Evolutionary conservation across 2,888 invertebrate species (phyloP), one percentile per base, ranked within the genome.

Genomic region (Drosophila helvetica): DNA sequence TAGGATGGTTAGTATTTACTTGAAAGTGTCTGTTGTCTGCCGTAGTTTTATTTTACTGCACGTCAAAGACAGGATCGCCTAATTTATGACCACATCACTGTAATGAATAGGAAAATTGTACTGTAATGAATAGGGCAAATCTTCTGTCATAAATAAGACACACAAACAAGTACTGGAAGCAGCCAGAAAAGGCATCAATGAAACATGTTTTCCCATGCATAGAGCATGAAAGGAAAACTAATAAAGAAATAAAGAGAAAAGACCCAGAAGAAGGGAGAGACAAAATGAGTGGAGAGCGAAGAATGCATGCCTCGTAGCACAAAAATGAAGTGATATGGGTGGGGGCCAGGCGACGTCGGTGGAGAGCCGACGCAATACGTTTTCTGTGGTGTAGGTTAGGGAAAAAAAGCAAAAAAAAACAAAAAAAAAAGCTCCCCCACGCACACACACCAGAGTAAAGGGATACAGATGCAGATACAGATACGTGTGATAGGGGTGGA

Each of bases 331-430:
- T 65, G 69, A 73, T 69, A 62, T 77, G 69, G 22, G 22, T 22
- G 22, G 22, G 38, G 51, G 47, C 55, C 56, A 43, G 10, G 27
- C 9, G 15, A 42, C 33, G 43, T 42, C 9, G 55, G 52, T 57
- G 46, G 38, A 38, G 71, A 81, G 50, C 87, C 77, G 82, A 77
- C 83, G 87, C 83, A 83, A 87, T 85, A 87, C 69, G 72, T 81
- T 77, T 85, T 81, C 72, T 81, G 87, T 83, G 79, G 87, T 81
- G 82, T 85, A 83, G 83, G 83, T 83, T 83, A 83, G 85, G 83
- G 87, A 69, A 75, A 75, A 68, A 70, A n/a, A n/a, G n/a, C n/a
- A n/a, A n/a, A n/a, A n/a, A n/a, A n/a, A n/a, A n/a, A n/a, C n/a
- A n/a, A 69, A 75, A 74, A 68, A 70, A 79, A 68, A 70, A 79